Base-by-base conservation (phyloP, 2,888 invertebrate species). In the Tachystola acroxantha region DNA sequence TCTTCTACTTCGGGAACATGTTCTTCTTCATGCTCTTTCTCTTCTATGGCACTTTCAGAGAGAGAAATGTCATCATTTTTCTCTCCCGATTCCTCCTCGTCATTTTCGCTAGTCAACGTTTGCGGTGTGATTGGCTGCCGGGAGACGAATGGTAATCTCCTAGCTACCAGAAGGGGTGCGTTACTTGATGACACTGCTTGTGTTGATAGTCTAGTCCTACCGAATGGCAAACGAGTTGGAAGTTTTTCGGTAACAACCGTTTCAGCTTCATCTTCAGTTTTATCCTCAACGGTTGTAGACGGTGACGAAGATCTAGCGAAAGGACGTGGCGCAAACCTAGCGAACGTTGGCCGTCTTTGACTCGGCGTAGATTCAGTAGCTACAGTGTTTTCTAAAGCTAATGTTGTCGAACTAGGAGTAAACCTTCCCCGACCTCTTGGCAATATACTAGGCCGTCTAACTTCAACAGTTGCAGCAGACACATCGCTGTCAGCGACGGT, bases 21-120 rank as follows among this genome's bases (percentile, higher is more conserved):
- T 9, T 51, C 45, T 34, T 74, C 75, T 19, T 71, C 61, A n/a
- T 86, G 84, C 52, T 84, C 85, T 47, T 84, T 77, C 46, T 84
- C 85, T 55, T 70, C 82, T 40, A 85, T 79, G n/a, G 82, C 72
- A 60, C 76, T 82, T 61, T 87, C 88, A n/a, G 88, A 88, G 27
- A 87, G 56, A 36, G 67, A 64, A 42, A 87, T 86, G 42, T 84
- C 85, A 41, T 85, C 84, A 35, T 52, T 78, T 10, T 54, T 70
- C 37, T 85, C 80, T 41, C 77, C 79, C 10, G 74, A 71, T 16
- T 73, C 66, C 24, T 64, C 64, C 4, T 70, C 71, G 29, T 73
- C 68, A 16, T 53, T 57, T 37, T 63, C 48, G 36, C 41, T 57
- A 19, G 49, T 46, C 32, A 64, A 43, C 10, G 62, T 45, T 47